These are phyloP conservation scores for Dolomedes plantarius DNA, from an alignment of 2,888 invertebrate species.

Conservation along the genomic window DNA sequence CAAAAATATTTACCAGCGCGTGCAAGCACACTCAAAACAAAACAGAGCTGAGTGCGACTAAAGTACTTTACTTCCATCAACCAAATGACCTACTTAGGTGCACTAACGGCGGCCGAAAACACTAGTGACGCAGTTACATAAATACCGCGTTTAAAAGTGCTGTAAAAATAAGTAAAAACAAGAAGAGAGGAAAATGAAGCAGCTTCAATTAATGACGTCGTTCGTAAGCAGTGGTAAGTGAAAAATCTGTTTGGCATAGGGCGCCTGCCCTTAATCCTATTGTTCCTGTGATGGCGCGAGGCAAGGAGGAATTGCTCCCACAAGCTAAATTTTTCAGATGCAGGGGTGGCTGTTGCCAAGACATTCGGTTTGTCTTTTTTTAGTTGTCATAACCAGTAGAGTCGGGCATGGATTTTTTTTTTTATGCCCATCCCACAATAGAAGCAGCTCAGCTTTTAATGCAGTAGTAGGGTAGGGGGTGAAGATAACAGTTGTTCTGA, in stretches of 20 bases:
- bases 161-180: no score
- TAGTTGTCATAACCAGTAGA: neutral
- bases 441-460: neutral
- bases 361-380: slow-evolving; percentile 1
- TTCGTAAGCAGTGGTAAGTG: no score
- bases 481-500: neutral
- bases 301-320: slow-evolving; percentile 1
- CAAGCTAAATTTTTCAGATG: neutral
- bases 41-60: no score
- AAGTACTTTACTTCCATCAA: no score
- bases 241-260: neutral
- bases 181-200: neutral
- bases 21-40: no score
- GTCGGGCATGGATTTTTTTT: neutral
- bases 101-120: neutral
- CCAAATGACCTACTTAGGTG: neutral
- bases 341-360: neutral
- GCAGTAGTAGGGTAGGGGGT: neutral
- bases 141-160: neutral
- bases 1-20: no score
- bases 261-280: neutral
- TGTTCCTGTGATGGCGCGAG: neutral
- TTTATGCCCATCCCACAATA: neutral
- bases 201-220: neutral
- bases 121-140: neutral